Base-by-base conservation (phyloP, 2,797 vertebrate species). In the Muscicapa comitata region DNA sequence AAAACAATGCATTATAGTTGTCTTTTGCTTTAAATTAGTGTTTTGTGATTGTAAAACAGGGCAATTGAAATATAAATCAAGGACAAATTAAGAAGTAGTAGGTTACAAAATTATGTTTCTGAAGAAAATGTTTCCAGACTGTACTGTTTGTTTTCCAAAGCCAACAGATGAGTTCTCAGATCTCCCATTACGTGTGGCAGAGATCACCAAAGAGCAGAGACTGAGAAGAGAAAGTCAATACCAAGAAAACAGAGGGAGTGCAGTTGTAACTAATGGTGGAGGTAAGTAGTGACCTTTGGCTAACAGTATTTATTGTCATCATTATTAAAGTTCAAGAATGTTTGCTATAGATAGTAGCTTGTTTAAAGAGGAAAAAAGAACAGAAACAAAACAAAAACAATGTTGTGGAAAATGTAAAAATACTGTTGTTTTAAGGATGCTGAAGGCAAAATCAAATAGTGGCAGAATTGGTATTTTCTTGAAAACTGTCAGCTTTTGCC, bases 151-250 rank as follows among this genome's bases (percentile, higher is more conserved):
- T 91, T 96, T 93, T 79, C 74, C 95, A 75, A 96, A 99, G 99
- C 98, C 99, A 35, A 97, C 99, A 94, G 99, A 99, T 95, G 99
- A 99, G 96, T 98, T 99, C 95, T 98, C 98, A 3, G 99, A 99
- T 94, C 97, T 99, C 75, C 98, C 99, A 2, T 94, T 98, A 84
- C 98, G 98, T 73, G 98, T 99, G 88, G 98, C 98, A 4, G 99
- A 99, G 96, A 97, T 99, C 96, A 98, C 98, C 95, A 98, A 98
- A 94, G 99, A 99, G n/a, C 99, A 99, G 84, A 97, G 99, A 53
- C 96, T 98, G 18, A 96, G 98, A 72, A 97, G 98, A 96, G 98
- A 99, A 85, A 97, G 95, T 94, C 98, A 98, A 42, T 98, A 98
- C 38, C 98, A 98, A 51, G 98, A 98, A 82, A 97, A 97, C 83